A percentile compares a stretch with the other conserved stretches of the same genome.
phyloP scores from a whole-genome alignment of 53 echinoderm and acorn worm species.

The Arbacia lixula region DNA sequence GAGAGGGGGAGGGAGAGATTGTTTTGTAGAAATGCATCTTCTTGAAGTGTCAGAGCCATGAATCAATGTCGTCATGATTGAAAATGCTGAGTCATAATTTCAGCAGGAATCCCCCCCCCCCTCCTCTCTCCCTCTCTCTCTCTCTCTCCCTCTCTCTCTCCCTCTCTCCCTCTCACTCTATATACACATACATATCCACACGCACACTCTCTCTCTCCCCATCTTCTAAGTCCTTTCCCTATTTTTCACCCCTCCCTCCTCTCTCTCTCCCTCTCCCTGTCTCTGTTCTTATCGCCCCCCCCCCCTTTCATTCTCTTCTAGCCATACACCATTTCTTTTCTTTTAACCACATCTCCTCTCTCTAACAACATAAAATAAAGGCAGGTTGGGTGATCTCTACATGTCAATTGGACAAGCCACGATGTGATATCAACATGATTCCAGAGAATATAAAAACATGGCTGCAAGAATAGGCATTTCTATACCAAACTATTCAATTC shows the following conservation, averaged over 20 bases:
- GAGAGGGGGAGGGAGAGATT: too few relatives aligned
- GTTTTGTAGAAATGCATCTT: too few relatives aligned
- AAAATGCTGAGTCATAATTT: conserved; percentile 8
- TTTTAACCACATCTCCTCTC: neutral
- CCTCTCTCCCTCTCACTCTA: neutral
- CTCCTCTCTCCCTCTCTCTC: neutral
- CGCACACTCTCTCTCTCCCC: neutral
- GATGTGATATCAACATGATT: too few relatives aligned
- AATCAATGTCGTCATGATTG: too few relatives aligned
- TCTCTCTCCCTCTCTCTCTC: neutral
- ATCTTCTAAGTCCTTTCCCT: too few relatives aligned
- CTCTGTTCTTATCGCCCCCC: neutral
- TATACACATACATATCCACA: neutral
- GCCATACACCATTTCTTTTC: neutral
- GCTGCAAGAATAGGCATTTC: too few relatives aligned
- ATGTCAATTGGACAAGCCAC: too few relatives aligned
- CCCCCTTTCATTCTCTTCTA: neutral
- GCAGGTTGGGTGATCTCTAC: too few relatives aligned
- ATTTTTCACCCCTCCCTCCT: neutral
- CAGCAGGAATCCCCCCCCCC: neutral
- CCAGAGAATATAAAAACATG: too few relatives aligned
- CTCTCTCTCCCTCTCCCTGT: conserved; percentile 11
- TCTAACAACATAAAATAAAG: too few relatives aligned
- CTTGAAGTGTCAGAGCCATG: too few relatives aligned
- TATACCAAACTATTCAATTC: too few relatives aligned